Evolutionary conservation across 2,113 vertebrate genomes (phyloP).

Genomic region (Podocnemis expansa): DNA sequence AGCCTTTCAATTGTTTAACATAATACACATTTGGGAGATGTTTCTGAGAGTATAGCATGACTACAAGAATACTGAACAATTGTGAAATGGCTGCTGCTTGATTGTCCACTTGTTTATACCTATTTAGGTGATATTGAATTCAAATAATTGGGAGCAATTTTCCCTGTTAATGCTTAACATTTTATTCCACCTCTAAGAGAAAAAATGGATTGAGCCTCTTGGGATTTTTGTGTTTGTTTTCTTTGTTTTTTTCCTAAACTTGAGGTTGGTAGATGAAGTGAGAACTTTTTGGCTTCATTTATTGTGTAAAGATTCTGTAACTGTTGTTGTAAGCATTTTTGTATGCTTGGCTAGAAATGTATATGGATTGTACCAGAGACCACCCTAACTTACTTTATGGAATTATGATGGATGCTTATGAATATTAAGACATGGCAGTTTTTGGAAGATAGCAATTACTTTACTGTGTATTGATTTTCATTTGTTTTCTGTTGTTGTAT

Average conservation of each 20-base stretch:
- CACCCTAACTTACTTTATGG: constrained; percentile 50
- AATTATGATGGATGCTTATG: constrained; percentile 52
- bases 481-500: background rate
- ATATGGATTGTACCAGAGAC: constrained; percentile 46
- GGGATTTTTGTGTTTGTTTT: too few species aligned
- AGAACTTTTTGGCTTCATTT: constrained; percentile 33
- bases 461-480: background rate
- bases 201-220: background rate
- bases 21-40: constrained; percentile 3
- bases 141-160: constrained; percentile 28
- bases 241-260: constrained; percentile 38
- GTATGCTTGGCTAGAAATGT: constrained; percentile 48
- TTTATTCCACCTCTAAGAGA: constrained; percentile 25
- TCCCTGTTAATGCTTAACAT: constrained; percentile 24
- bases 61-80: constrained; percentile 37
- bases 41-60: constrained; percentile 30
- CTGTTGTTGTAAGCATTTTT: constrained; percentile 45
- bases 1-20: background rate
- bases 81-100: constrained; percentile 37
- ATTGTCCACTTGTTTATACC: constrained; percentile 39
- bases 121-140: constrained; percentile 57
- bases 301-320: background rate
- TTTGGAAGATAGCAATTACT: constrained; percentile 34
- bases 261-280: background rate
- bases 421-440: constrained; percentile 13